Conservation (phyloP, 2,888 invertebrate genomes). For the Ditula angustiorana region DNA sequence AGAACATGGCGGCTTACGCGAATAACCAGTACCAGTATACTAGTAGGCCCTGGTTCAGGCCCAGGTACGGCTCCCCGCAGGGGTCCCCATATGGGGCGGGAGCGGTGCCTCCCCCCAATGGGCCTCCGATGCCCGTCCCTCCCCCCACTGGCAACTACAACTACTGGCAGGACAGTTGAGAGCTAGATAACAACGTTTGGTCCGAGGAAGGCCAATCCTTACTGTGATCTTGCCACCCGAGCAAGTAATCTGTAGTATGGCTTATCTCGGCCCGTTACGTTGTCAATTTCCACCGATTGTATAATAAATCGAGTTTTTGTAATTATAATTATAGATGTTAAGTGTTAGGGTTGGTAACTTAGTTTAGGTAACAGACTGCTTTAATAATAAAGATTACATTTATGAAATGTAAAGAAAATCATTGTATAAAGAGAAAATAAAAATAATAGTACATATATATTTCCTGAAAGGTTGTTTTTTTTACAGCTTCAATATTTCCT, state of each 20-base stretch:
- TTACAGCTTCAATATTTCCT: not conserved
- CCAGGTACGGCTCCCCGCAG: conserved; percentile 76
- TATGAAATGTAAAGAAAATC: conserved; percentile 70
- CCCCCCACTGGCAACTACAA: conserved; percentile 75
- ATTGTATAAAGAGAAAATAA: conserved; percentile 26
- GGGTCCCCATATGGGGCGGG: conserved; percentile 72
- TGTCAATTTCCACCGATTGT: conserved; percentile 28
- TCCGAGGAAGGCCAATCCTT: conserved; percentile 36
- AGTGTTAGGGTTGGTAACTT: conserved; percentile 16
- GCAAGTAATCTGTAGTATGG: conserved; percentile 2
- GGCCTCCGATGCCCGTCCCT: conserved; percentile 71
- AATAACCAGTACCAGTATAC: conserved; percentile 78
- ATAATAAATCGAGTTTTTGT: conserved; percentile 21
- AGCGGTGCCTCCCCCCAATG: conserved; percentile 61
- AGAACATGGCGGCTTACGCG: conserved; percentile 79
- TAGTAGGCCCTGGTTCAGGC: conserved; percentile 78
- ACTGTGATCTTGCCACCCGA: conserved; percentile 17
- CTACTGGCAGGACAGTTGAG: conserved; percentile 82
- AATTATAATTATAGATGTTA: no score
- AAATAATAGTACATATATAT: conserved; percentile 27
- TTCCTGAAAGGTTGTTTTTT: conserved; percentile 8
- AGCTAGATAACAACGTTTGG: conserved; percentile 57
- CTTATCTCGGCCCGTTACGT: conserved; percentile 20
- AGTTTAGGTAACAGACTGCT: conserved; percentile 62
- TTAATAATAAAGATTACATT: conserved; percentile 63